Conservation (phyloP, 2,888 invertebrate species). For the Oligia fasciuncula region DNA sequence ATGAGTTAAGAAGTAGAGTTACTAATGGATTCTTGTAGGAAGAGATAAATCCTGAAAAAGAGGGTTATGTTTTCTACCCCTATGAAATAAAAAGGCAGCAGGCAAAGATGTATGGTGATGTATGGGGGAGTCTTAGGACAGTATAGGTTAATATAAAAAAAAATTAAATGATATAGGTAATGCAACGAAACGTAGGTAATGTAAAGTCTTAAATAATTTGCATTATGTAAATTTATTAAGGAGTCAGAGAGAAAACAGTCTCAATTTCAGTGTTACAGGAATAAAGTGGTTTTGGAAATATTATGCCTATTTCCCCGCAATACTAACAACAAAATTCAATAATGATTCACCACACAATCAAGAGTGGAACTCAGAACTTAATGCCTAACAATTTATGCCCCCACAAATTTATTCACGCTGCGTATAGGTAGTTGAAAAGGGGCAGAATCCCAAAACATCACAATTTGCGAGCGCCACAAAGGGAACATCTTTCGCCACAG, state of each 20-base stretch:
- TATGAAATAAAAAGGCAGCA: neutral
- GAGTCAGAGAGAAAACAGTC: neutral
- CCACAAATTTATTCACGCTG: slow-evolving; percentile 66
- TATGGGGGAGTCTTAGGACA: too few species aligned
- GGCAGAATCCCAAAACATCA: slow-evolving; percentile 76
- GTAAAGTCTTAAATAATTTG: neutral
- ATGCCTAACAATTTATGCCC: slow-evolving; percentile 63
- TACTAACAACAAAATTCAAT: slow-evolving; percentile 32
- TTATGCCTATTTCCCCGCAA: neutral
- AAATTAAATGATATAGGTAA: neutral
- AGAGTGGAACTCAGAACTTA: slow-evolving; percentile 52
- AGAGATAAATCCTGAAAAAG: neutral
- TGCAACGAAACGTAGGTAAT: neutral
- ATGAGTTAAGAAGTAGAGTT: neutral
- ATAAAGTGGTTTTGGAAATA: neutral
- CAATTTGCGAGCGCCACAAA: slow-evolving; percentile 78
- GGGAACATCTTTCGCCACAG: slow-evolving; percentile 83
- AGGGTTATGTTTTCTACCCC: neutral
- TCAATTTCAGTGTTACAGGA: neutral
- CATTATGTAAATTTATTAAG: neutral
- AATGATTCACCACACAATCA: slow-evolving; percentile 58
- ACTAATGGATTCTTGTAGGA: neutral
- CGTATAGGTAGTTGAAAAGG: slow-evolving; percentile 65
- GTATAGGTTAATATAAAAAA: too few species aligned
- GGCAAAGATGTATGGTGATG: neutral